Conservation (phyloP, 2,113 vertebrate species). For the human region GRCh38 chr14:79056001-79056500, state of each 20-base stretch:
- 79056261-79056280: background rate
- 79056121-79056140: background rate
- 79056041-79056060: background rate
- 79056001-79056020: background rate
- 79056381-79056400: background rate
- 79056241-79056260: constrained; percentile 12
- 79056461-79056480: background rate
- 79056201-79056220: background rate
- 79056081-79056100: background rate
- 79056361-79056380: background rate
- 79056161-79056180: background rate
- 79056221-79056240: background rate
- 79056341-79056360: background rate
- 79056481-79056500: background rate
- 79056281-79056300: background rate
- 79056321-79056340: background rate
- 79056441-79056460: background rate
- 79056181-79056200: background rate
- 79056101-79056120: background rate
- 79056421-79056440: background rate
- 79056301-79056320: background rate
- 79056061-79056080: background rate
- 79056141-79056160: background rate
- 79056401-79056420: constrained; percentile 31
- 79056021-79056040: background rate